These are phyloP conservation scores for Drosophila mimica DNA, from an alignment of 2,888 invertebrate genomes.

Conservation along the genomic window DNA sequence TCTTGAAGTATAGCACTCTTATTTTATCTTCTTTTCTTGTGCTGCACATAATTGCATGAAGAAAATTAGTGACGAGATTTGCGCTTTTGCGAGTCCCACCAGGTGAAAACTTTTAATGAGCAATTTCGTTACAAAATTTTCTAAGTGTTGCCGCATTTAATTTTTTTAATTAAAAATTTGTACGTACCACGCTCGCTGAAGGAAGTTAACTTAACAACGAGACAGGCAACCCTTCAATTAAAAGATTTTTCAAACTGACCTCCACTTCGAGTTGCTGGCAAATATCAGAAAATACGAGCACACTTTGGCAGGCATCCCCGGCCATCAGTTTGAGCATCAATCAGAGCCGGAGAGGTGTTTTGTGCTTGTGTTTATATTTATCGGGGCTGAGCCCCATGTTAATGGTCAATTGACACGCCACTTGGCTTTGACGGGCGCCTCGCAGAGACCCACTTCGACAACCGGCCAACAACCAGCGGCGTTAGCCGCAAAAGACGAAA, in stretches of 20 bases:
- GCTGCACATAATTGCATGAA: constrained; percentile 75
- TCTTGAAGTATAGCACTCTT: background rate
- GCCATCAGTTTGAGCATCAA: constrained; percentile 53
- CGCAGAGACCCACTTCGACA: background rate
- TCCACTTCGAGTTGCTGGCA: background rate
- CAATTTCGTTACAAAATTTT: constrained; percentile 77
- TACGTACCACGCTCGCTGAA: constrained; percentile 8
- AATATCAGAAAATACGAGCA: constrained; percentile 13
- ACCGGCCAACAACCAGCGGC: constrained; percentile 2
- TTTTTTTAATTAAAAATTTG: constrained; percentile 73
- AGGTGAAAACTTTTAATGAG: constrained; percentile 81
- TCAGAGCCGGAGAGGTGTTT: constrained; percentile 37
- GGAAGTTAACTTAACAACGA: constrained; percentile 13
- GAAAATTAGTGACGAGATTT: constrained; percentile 79
- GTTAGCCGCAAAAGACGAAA: constrained; percentile 40
- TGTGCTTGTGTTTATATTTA: constrained; percentile 61
- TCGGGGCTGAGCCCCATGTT: constrained; percentile 68
- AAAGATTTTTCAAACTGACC: constrained; percentile 49
- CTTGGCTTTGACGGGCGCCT: constrained; percentile 70
- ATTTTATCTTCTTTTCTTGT: background rate
- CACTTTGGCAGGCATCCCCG: constrained; percentile 21
- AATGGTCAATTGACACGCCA: constrained; percentile 81
- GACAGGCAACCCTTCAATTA: constrained; percentile 25
- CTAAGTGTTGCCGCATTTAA: constrained; percentile 78
- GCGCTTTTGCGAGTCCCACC: constrained; percentile 68